Evolutionary conservation across 1,140 invertebrate species (phyloP), one percentile per base, ranked within the genome.

Genomic region (Drosophila persimilis): DNA sequence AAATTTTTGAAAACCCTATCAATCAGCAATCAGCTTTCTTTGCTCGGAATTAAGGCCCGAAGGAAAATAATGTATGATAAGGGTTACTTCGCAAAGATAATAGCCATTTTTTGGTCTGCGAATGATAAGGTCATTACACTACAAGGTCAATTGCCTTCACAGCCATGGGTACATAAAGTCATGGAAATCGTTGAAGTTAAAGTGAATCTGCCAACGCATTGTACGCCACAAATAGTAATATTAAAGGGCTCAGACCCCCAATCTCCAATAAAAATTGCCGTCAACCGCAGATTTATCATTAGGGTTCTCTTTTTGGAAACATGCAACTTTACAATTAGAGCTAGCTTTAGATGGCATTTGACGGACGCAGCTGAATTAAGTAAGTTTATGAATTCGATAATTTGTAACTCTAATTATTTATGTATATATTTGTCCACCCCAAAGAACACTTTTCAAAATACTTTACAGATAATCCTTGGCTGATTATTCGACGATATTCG

Each of bases 61-160:
- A 29, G 3, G 3, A 1, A n/a, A 9, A 6, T 69, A 6, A n/a
- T 1, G 0, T 84, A 84, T 22, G 45, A 76, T 35, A 4, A 3
- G 0, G 80, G 71, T 0, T 79, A 39, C n/a, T 55, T 17, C 45
- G 50, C 51, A 1, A 8, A 7, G 7, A 5, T 84, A 2, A 29
- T n/a, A 0, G 80, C 72, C 8, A 58, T 13, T 4, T 84, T 84
- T 44, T 84, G 72, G 75, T 44, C 59, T 11, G 4, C 11, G 2
- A 24, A 31, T 0, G 61, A 71, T 17, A 43, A 11, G 6, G 3
- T 2, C 15, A 11, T 81, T 3, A 46, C 1, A 9, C 29, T 81
- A 2, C n/a, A 15, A 4, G 31, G 9, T 2, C 51, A 5, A 11
- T n/a, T 45, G 7, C 22, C 53, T 1, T 9, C 26, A 6, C 24